Evolutionary conservation across 2,888 invertebrate species (phyloP).

Genomic region (Caenorhabditis japonica): DNA sequence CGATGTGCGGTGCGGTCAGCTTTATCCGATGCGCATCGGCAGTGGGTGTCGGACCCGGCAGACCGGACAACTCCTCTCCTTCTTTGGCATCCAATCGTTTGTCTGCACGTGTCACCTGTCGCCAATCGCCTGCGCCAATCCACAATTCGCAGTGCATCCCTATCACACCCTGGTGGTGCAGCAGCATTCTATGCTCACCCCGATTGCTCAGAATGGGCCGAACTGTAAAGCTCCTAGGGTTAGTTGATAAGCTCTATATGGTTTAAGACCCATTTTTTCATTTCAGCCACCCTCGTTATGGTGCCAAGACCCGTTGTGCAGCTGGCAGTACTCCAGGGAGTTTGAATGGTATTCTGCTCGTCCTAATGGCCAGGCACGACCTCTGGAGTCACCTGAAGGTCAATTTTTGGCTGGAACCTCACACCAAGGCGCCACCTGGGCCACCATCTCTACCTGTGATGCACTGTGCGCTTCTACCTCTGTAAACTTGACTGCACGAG

Average conservation of each 20-base stretch:
- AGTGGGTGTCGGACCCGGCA: conserved; percentile 58
- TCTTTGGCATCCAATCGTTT: conserved; percentile 66
- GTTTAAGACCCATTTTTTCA: background rate
- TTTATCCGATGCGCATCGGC: conserved; percentile 54
- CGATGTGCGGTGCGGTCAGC: conserved; percentile 53
- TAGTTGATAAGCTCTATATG: background rate
- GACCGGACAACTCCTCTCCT: conserved; percentile 62
- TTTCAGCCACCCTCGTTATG: conserved; percentile 21
- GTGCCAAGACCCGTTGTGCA: conserved; percentile 45
- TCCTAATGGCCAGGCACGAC: conserved; percentile 40
- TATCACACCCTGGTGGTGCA: conserved; percentile 36
- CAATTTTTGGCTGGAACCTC: conserved; percentile 51
- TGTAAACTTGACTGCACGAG: conserved; percentile 51
- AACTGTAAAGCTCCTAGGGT: conserved; percentile 22
- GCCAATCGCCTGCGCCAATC: conserved; percentile 53
- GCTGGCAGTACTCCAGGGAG: conserved; percentile 56
- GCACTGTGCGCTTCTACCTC: conserved; percentile 52
- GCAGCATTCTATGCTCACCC: conserved; percentile 32
- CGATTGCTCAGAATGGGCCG: conserved; percentile 24
- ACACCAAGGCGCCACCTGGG: conserved; percentile 40
- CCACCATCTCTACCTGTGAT: conserved; percentile 54
- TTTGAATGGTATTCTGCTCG: conserved; percentile 57
- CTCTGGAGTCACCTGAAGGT: conserved; percentile 51
- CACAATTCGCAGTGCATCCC: conserved; percentile 48
- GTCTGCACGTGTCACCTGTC: conserved; percentile 61